Evolutionary conservation across 2,113 vertebrate species (phyloP).

Genomic region (Mola mola): DNA sequence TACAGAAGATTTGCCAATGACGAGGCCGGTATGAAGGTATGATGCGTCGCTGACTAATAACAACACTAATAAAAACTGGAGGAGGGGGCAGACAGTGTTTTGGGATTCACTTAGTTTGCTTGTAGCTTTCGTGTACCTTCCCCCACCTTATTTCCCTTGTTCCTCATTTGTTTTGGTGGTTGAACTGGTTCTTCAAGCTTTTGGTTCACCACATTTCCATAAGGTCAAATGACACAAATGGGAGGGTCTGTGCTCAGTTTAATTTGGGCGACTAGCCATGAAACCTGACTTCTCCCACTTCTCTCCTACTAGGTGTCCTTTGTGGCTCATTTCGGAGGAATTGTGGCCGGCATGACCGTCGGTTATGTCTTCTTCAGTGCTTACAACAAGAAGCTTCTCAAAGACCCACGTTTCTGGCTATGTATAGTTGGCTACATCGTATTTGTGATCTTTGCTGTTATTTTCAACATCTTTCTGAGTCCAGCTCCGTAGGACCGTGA

Average conservation of each 20-base stretch:
- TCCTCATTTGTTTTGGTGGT: neutral
- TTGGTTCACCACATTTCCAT: neutral
- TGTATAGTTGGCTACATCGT: conserved; percentile 83
- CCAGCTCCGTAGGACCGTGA: conserved; percentile 65
- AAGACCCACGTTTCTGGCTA: conserved; percentile 89
- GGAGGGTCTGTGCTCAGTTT: neutral
- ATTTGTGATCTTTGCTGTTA: conserved; percentile 85
- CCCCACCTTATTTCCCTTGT: neutral
- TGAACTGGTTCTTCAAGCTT: conserved; percentile 41
- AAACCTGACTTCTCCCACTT: neutral
- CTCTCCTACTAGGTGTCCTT: conserved; percentile 86
- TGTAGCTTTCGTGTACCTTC: conserved; percentile 1
- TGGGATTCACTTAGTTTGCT: neutral
- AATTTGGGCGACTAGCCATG: neutral
- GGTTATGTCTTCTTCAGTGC: conserved; percentile 91
- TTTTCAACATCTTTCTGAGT: conserved; percentile 89
- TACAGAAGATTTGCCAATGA: conserved; percentile 87
- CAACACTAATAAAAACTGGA: too few species aligned
- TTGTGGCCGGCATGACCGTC: conserved; percentile 90
- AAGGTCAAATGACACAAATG: neutral
- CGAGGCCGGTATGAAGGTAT: conserved; percentile 71
- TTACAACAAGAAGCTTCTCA: conserved; percentile 86
- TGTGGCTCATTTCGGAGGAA: conserved; percentile 90
- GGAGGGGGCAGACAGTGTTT: neutral
- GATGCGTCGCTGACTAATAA: too few species aligned